These are phyloP conservation scores for Aphodius granarius DNA, from an alignment of 2,888 invertebrate species.

Conservation along the genomic window DNA sequence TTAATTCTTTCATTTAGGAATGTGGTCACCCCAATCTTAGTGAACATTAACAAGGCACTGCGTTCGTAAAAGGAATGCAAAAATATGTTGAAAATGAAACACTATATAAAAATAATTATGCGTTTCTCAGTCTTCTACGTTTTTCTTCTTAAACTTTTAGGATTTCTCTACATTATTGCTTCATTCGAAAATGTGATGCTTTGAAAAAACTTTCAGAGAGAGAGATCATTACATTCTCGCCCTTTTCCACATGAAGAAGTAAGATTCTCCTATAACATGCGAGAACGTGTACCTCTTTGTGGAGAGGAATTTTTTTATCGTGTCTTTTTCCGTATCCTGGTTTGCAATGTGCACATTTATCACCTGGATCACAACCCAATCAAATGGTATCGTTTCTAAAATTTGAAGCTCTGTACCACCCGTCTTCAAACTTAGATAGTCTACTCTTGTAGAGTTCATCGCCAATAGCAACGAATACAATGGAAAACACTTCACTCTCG, in stretches of 20 bases:
- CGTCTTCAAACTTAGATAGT: slow-evolving; percentile 71
- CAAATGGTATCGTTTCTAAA: slow-evolving; percentile 62
- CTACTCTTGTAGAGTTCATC: slow-evolving; percentile 68
- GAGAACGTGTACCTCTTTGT: slow-evolving; percentile 50
- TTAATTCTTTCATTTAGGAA: neutral
- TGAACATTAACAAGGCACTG: slow-evolving; percentile 12
- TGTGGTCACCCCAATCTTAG: neutral
- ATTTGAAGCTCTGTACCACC: slow-evolving; percentile 59
- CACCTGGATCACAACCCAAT: slow-evolving; percentile 53
- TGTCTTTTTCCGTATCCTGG: slow-evolving; percentile 47
- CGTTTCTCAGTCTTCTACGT: slow-evolving; percentile 33
- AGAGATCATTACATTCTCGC: neutral
- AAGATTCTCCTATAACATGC: slow-evolving; percentile 48
- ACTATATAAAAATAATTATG: slow-evolving; percentile 26
- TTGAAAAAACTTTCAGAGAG: neutral
- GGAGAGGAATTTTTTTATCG: slow-evolving; percentile 49
- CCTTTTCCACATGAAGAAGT: slow-evolving; percentile 38
- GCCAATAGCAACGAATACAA: slow-evolving; percentile 80
- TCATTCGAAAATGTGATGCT: neutral
- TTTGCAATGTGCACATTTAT: slow-evolving; percentile 51
- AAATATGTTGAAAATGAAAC: neutral
- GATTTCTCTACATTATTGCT: slow-evolving; percentile 15
- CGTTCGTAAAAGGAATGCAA: neutral
- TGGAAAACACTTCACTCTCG: slow-evolving; percentile 83
- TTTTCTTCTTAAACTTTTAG: slow-evolving; percentile 13